Evolutionary conservation across 2,888 invertebrate species (phyloP).

Genomic region (Carpatolechia fugitivella): DNA sequence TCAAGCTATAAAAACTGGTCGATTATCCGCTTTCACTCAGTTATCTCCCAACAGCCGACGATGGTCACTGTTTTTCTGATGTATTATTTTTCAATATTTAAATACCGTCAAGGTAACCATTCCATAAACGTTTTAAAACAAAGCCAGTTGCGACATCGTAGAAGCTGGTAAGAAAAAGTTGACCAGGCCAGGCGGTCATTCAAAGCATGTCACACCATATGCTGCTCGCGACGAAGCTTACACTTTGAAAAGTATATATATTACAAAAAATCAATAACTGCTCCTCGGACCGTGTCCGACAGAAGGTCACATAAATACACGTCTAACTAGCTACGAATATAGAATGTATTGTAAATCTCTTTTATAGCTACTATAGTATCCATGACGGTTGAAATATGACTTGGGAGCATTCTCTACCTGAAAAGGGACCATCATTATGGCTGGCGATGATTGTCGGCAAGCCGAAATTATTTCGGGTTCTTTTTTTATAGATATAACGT

Average conservation of each 20-base stretch:
- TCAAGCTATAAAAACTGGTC: slow-evolving; percentile 19
- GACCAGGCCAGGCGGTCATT: slow-evolving; percentile 55
- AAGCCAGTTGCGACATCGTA: slow-evolving; percentile 42
- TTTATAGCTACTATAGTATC: slow-evolving; percentile 69
- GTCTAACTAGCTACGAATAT: slow-evolving; percentile 71
- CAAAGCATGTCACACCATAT: slow-evolving; percentile 69
- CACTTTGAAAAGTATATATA: slow-evolving; percentile 52
- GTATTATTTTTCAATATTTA: slow-evolving; percentile 10
- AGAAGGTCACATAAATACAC: slow-evolving; percentile 64
- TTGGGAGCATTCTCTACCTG: slow-evolving; percentile 74
- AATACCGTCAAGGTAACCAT: slow-evolving; percentile 14
- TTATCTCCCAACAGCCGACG: slow-evolving; percentile 25
- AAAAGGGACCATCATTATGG: slow-evolving; percentile 73
- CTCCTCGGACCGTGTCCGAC: slow-evolving; percentile 59
- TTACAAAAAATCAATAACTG: slow-evolving; percentile 64
- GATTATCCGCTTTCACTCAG: slow-evolving; percentile 28
- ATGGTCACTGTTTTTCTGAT: slow-evolving; percentile 22
- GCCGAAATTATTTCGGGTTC: slow-evolving; percentile 62
- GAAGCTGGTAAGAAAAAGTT: slow-evolving; percentile 46
- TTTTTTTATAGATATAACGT: slow-evolving; percentile 43
- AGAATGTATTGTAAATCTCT: slow-evolving; percentile 72
- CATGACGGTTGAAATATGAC: slow-evolving; percentile 75
- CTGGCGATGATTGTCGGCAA: slow-evolving; percentile 70
- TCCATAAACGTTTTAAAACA: slow-evolving; percentile 31
- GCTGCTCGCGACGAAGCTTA: slow-evolving; percentile 43